Evolutionary conservation across 2,888 invertebrate species (phyloP).

Genomic region (Empis stercorea): DNA sequence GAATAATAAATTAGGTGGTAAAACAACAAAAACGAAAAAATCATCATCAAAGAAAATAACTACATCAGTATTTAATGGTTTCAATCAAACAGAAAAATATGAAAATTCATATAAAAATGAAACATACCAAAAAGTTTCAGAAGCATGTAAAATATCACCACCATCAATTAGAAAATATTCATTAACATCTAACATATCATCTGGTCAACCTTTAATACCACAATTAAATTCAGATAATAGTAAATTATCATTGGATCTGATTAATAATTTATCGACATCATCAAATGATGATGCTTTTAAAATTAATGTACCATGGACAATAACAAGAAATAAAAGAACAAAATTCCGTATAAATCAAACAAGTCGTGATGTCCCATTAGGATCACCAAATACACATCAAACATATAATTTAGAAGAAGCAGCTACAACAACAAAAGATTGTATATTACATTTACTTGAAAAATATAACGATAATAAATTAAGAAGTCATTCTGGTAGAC

Average conservation of each 20-base stretch:
- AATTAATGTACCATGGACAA: constrained; percentile 1
- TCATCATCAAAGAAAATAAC: background rate
- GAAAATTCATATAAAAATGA: constrained; percentile 4
- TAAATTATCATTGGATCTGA: too few species aligned
- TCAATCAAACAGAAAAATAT: background rate
- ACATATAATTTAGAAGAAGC: constrained; percentile 40
- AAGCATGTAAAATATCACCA: constrained; percentile 3
- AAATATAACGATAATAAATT: constrained; percentile 51
- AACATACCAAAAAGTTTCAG: background rate
- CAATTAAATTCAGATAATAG: background rate
- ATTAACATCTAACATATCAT: constrained; percentile 13
- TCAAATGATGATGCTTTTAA: background rate
- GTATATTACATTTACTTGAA: constrained; percentile 58
- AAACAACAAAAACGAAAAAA: too few species aligned
- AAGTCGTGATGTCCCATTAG: constrained; percentile 60
- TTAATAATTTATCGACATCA: too few species aligned
- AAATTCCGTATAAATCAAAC: constrained; percentile 54
- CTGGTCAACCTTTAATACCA: constrained; percentile 1
- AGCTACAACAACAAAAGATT: constrained; percentile 61
- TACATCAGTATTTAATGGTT: background rate
- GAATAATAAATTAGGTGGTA: too few species aligned
- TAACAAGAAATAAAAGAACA: constrained; percentile 39
- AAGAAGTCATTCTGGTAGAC: constrained; percentile 35
- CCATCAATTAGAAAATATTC: background rate
- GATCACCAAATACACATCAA: constrained; percentile 45